phyloP scores from a whole-genome alignment of 1,140 invertebrate species.

The Uloborus diversus region DNA sequence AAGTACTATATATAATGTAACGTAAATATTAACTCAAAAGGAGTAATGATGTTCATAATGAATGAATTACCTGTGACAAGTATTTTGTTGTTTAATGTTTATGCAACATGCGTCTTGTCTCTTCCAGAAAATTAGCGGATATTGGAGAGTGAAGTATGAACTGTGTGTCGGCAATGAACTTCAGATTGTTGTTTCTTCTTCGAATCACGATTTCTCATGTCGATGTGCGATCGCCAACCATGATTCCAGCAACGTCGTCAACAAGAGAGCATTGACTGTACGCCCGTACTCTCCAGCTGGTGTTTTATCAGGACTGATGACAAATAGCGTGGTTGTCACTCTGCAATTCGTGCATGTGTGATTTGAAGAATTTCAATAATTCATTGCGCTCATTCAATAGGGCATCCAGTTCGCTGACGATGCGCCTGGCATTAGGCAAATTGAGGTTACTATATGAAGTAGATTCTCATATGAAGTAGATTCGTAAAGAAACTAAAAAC shows the following conservation, averaged over 20 bases:
- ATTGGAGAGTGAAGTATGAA: conserved; percentile 46
- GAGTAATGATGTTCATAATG: no score
- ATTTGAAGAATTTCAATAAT: no score
- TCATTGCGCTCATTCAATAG: conserved; percentile 10
- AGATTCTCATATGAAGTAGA: no score
- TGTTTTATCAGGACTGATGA: conserved; percentile 59
- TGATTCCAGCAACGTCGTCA: conserved; percentile 66
- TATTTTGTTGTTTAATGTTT: no score
- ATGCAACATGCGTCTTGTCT: no score
- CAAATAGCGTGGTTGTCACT: not conserved
- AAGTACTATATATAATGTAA: no score
- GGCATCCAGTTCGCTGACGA: not conserved
- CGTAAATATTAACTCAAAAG: no score
- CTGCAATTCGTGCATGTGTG: conserved; percentile 30
- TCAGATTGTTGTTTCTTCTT: conserved; percentile 57
- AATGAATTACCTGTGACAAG: no score
- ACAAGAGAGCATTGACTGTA: conserved; percentile 61
- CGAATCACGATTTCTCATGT: conserved; percentile 65
- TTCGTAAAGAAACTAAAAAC: no score
- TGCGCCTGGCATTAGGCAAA: not conserved
- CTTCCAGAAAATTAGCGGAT: no score
- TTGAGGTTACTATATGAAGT: not conserved
- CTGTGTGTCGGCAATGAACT: conserved; percentile 53
- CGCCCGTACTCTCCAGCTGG: conserved; percentile 64
- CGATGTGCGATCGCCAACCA: conserved; percentile 64